Percentiles rank a stretch among this genome's conserved stretches.
Evolutionary conservation across 2,113 vertebrate genomes (phyloP).

Genomic region (Pteronura brasiliensis): DNA sequence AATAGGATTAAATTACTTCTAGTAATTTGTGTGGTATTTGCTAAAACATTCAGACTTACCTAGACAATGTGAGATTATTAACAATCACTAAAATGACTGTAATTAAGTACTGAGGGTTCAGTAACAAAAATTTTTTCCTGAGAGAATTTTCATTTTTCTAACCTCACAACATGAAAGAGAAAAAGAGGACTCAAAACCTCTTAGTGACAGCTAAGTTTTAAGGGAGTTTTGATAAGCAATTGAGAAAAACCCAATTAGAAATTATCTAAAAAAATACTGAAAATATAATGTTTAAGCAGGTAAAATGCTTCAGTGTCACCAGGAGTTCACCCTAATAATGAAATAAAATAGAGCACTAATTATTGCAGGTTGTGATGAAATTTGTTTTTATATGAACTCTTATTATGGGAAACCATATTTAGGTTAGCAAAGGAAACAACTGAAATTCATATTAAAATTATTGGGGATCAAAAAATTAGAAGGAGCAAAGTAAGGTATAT

Average conservation of each 20-base stretch:
- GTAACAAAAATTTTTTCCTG: not conserved
- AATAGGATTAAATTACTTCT: not conserved
- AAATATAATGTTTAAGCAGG: not conserved
- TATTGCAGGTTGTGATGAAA: not conserved
- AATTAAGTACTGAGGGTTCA: not conserved
- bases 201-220: not conserved
- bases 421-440: slow-evolving; percentile 10
- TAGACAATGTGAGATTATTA: not conserved
- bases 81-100: not conserved
- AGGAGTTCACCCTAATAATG: not conserved
- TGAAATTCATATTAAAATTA: not conserved
- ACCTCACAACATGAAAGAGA: not conserved
- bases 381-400: not conserved
- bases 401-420: not conserved
- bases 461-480: slow-evolving; percentile 34
- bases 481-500: slow-evolving; percentile 38
- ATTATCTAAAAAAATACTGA: not conserved
- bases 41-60: not conserved
- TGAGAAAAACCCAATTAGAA: not conserved
- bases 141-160: slow-evolving; percentile 25
- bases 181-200: not conserved
- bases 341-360: not conserved
- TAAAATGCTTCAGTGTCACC: not conserved
- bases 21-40: not conserved
- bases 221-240: slow-evolving; percentile 2